Conservation (phyloP, 2,113 vertebrate species). For the Petroica traversi region DNA sequence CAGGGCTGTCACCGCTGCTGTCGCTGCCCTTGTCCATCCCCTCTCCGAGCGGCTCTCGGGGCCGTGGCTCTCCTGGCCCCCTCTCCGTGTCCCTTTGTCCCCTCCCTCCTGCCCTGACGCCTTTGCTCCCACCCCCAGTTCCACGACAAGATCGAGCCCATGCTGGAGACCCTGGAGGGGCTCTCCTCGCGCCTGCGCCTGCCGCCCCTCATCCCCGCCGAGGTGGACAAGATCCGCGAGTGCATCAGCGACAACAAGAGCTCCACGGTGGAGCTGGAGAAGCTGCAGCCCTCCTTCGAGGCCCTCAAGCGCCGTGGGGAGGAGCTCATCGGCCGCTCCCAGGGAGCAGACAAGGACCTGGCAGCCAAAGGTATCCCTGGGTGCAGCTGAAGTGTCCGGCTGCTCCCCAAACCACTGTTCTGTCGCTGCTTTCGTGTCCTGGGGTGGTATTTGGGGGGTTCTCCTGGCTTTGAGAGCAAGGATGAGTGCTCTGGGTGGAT, state of each 20-base stretch:
- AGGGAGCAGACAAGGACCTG: conserved; percentile 85
- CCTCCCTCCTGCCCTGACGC: neutral
- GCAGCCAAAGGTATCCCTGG: conserved; percentile 85
- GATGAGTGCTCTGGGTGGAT: neutral
- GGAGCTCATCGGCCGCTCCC: conserved; percentile 88
- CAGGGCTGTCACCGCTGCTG: neutral
- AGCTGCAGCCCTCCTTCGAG: conserved; percentile 93
- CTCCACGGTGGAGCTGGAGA: conserved; percentile 91
- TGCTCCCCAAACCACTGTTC: accelerated
- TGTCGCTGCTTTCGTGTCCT: accelerated
- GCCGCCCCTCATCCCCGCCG: conserved; percentile 92
- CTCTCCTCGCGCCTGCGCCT: conserved; percentile 87
- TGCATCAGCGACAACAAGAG: conserved; percentile 92
- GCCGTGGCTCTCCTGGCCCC: accelerated
- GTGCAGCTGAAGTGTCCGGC: accelerated
- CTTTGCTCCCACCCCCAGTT: conserved; percentile 67
- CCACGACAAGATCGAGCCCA: conserved; percentile 97
- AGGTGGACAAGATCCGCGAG: conserved; percentile 98
- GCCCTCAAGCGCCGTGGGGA: conserved; percentile 90
- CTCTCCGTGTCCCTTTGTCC: accelerated
- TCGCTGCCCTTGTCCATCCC: neutral
- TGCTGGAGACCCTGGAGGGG: conserved; percentile 91
- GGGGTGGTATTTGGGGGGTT: neutral
- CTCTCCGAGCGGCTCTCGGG: neutral
- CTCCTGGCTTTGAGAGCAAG: neutral